phyloP scores from a whole-genome alignment of 2,797 vertebrate genomes.

The Balearica regulorum region DNA sequence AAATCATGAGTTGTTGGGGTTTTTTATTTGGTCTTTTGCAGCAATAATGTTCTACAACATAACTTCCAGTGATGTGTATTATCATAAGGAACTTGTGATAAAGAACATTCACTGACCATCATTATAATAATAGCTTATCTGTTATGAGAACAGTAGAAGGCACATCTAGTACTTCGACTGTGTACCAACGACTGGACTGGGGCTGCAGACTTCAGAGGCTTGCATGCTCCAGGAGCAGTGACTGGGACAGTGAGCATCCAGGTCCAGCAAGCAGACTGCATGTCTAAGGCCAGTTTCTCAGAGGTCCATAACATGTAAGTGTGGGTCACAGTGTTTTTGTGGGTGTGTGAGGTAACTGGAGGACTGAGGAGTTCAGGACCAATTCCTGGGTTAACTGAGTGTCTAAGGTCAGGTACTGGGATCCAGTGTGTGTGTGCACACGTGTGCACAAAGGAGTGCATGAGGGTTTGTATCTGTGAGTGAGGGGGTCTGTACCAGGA shows the following conservation, averaged over 20 bases:
- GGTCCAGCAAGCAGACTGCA: neutral
- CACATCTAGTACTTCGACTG: neutral
- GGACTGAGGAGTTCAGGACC: neutral
- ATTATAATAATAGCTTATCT: neutral
- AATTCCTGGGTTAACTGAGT: neutral
- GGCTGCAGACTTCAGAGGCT: neutral
- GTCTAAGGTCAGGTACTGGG: neutral
- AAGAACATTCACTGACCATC: neutral
- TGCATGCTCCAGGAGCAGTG: neutral
- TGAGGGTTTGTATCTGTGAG: neutral
- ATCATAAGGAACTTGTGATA: neutral
- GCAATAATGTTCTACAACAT: neutral
- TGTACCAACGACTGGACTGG: neutral
- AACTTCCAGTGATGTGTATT: neutral
- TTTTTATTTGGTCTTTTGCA: neutral
- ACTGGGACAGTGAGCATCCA: neutral
- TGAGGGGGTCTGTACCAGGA: neutral
- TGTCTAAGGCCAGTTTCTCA: neutral
- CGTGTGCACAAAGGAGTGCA: accelerated
- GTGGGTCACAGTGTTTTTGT: neutral
- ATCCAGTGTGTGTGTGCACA: too few species aligned
- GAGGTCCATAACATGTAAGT: neutral
- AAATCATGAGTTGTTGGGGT: neutral
- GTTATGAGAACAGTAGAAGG: neutral
- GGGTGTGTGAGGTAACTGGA: neutral